Conservation (phyloP, 2,888 invertebrate species). For the Baccha elongata region DNA sequence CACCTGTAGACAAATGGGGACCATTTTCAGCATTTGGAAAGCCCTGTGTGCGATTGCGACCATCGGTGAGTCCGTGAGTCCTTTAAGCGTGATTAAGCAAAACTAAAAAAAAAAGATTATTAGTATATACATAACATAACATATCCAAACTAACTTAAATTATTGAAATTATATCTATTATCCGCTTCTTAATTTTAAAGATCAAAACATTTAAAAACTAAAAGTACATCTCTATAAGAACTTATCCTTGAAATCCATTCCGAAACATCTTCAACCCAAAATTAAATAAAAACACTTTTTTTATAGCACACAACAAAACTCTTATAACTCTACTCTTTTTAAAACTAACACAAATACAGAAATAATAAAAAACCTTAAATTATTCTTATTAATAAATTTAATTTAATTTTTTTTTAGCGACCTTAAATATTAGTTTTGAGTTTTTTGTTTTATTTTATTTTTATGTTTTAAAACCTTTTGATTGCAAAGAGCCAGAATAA, state of each 20-base stretch:
- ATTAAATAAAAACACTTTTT: conserved; percentile 1
- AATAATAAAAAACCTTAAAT: conserved; percentile 20
- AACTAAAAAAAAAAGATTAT: conserved; percentile 28
- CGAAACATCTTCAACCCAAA: not conserved
- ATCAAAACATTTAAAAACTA: conserved; percentile 30
- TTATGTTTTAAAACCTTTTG: conserved; percentile 28
- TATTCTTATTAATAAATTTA: not conserved
- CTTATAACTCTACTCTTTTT: conserved; percentile 3
- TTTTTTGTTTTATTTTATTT: conserved; percentile 17
- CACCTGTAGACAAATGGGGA: conserved; percentile 86
- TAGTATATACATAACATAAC: conserved; percentile 32
- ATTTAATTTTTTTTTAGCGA: conserved; percentile 55
- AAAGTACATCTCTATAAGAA: conserved; percentile 32
- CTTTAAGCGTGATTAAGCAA: conserved; percentile 59
- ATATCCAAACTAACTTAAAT: conserved; percentile 36
- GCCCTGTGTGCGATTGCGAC: conserved; percentile 89
- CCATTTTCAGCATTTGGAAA: conserved; percentile 87
- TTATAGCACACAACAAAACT: conserved; percentile 13
- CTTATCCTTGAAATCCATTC: conserved; percentile 38
- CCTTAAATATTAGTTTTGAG: too few species aligned
- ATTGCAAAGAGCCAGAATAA: too few species aligned
- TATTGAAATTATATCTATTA: conserved; percentile 29
- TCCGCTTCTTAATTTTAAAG: conserved; percentile 47
- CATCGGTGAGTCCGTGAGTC: conserved; percentile 87
- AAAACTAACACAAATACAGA: conserved; percentile 39